phyloP scores from a whole-genome alignment of 2,113 vertebrate species.

The Pithys albifrons region DNA sequence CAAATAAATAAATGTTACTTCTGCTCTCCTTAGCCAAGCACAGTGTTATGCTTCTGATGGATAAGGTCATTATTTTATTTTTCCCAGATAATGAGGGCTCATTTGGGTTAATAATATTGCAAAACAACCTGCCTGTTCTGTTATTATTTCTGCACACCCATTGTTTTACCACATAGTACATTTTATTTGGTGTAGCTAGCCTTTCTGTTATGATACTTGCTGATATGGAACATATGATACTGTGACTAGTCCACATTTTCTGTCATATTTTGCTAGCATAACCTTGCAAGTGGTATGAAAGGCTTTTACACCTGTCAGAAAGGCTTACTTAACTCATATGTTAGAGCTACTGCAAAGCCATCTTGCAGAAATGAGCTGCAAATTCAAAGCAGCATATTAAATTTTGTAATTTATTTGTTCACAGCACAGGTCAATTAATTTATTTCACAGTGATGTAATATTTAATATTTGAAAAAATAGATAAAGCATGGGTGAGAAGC shows the following conservation, averaged over 20 bases:
- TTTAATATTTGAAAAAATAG: conserved; percentile 66
- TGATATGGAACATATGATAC: conserved; percentile 67
- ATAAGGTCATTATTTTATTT: conserved; percentile 4
- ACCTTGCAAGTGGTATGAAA: conserved; percentile 59
- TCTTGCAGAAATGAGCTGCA: conserved; percentile 65
- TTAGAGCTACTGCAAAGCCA: conserved; percentile 30
- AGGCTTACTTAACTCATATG: conserved; percentile 65
- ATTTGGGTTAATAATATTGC: conserved; percentile 14
- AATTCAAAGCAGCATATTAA: conserved; percentile 65
- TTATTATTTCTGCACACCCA: not conserved
- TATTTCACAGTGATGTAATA: conserved; percentile 71
- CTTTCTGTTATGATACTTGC: conserved; percentile 48
- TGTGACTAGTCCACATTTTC: conserved; percentile 53
- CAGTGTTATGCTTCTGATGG: not conserved
- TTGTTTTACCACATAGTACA: not conserved
- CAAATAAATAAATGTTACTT: not conserved
- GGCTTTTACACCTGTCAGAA: conserved; percentile 71
- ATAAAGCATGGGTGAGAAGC: conserved; percentile 47
- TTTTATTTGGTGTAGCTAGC: conserved; percentile 17
- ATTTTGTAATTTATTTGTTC: conserved; percentile 73
- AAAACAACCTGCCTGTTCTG: not conserved
- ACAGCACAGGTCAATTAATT: conserved; percentile 71
- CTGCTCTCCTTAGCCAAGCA: not conserved
- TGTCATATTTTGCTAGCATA: conserved; percentile 60
- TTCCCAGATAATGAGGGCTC: not conserved